Base-by-base conservation (phyloP, 1,140 invertebrate species). In the Macrocentrus cingulum region DNA sequence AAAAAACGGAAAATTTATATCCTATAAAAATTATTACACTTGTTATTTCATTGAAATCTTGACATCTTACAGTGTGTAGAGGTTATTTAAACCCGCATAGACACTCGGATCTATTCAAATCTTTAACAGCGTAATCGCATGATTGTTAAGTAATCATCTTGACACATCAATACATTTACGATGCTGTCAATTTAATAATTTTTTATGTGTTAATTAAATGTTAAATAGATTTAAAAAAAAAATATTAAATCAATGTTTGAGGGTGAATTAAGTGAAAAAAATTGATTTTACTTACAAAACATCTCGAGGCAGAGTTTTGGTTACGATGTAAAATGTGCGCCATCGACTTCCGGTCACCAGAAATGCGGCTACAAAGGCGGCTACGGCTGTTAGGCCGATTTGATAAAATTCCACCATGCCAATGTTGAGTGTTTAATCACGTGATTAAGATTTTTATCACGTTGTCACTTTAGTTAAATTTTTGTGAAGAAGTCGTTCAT, bases 271-370 rank as follows among this genome's bases (percentile, higher is more conserved):
- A 15, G n/a, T 42, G 29, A 8, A 9, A 25, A 48, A 18, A 13
- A 34, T 34, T 16, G 6, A 36, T 19, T 20, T 54, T 62, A 79
- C 80, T 81, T 66, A 81, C 80, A 71, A 60, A 37, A 80, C 54
- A 63, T 81, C 80, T 56, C 80, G 68, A 1, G 76, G 77, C 20
- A 78, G 18, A 4, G 80, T 81, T 62, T 69, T 77, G 41, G 66
- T 67, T 11, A 79, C 64, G 34, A 79, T 66, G 46, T 69, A 69
- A 16, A 80, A 52, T 51, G 70, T 63, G 3, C 63, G 68, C 34
- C 72, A 70, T 13, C 77, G 64, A 37, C 59, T 74, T 60, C 74
- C 72, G 20, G 72, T 72, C 5, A 73, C 67, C 8, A 80, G 60
- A 63, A 75, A 75, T 22, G 60, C 67, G 20, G 59, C 68, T 13